These are phyloP conservation scores for Nestor notabilis DNA, from an alignment of 2,113 vertebrate genomes.

Conservation along the genomic window DNA sequence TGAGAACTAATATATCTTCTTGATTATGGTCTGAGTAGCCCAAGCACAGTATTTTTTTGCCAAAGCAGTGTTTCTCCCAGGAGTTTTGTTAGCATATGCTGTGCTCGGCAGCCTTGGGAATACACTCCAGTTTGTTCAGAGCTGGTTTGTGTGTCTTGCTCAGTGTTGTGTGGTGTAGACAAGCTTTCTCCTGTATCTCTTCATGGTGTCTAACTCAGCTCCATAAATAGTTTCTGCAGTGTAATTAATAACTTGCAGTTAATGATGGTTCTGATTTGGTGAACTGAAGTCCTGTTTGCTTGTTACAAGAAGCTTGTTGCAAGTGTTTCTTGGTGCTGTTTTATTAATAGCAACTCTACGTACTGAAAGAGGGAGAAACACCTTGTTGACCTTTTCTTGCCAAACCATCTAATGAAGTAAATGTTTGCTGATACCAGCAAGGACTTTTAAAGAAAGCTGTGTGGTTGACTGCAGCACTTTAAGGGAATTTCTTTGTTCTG, in stretches of 20 bases:
- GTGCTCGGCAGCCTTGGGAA: neutral
- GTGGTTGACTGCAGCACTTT: neutral
- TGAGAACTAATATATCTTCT: neutral
- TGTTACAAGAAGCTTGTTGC: neutral
- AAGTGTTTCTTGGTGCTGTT: neutral
- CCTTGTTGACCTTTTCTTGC: constrained; percentile 1
- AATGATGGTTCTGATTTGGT: neutral
- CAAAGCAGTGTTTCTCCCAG: neutral
- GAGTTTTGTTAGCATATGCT: neutral
- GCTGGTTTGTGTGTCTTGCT: neutral
- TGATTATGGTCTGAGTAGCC: neutral
- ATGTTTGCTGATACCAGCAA: neutral
- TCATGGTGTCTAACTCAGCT: neutral
- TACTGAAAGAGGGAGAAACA: neutral
- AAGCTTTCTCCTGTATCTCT: neutral
- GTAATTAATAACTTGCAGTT: neutral
- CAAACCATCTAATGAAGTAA: neutral
- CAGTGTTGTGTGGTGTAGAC: neutral
- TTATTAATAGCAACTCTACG: neutral
- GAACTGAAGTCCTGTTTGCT: neutral
- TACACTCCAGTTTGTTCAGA: neutral
- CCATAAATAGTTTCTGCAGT: neutral
- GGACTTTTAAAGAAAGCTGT: neutral
- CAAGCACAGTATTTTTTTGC: neutral
- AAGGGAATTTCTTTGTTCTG: neutral